phyloP scores from a whole-genome alignment of 2,888 invertebrate genomes.

The Diogma glabrata region DNA sequence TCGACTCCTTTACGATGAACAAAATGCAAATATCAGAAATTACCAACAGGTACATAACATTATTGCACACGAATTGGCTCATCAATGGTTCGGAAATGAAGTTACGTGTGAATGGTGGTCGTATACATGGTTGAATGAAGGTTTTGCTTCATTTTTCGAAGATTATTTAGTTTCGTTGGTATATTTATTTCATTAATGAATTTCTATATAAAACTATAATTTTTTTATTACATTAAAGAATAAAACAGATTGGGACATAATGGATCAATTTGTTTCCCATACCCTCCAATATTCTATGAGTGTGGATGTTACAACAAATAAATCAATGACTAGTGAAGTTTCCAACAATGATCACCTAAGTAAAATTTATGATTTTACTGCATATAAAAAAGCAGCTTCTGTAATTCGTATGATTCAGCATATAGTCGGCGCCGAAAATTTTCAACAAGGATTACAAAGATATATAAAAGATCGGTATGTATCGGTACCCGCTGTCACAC shows the following conservation, averaged over 20 bases:
- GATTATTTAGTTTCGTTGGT: constrained; percentile 36
- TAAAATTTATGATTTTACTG: constrained; percentile 45
- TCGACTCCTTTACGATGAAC: not conserved
- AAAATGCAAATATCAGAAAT: not conserved
- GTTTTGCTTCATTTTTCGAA: constrained; percentile 59
- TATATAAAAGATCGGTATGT: constrained; percentile 29
- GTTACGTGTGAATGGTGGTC: constrained; percentile 61
- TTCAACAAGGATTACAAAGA: constrained; percentile 48
- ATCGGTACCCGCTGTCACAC: no score
- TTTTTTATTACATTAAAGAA: no score
- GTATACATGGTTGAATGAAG: constrained; percentile 62
- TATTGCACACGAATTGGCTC: constrained; percentile 48
- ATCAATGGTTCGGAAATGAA: constrained; percentile 73
- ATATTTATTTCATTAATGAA: no score
- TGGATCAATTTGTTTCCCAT: constrained; percentile 36
- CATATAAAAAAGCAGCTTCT: constrained; percentile 49
- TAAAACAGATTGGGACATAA: constrained; percentile 34
- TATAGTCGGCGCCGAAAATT: constrained; percentile 58
- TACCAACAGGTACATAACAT: constrained; percentile 33
- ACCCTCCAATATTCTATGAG: constrained; percentile 31
- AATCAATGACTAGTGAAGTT: constrained; percentile 41
- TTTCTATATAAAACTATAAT: no score
- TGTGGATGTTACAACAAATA: constrained; percentile 26
- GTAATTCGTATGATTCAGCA: constrained; percentile 72
- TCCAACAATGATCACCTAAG: constrained; percentile 40